phyloP scores from a whole-genome alignment of 2,797 vertebrate genomes.

The Neoniphon sammara region DNA sequence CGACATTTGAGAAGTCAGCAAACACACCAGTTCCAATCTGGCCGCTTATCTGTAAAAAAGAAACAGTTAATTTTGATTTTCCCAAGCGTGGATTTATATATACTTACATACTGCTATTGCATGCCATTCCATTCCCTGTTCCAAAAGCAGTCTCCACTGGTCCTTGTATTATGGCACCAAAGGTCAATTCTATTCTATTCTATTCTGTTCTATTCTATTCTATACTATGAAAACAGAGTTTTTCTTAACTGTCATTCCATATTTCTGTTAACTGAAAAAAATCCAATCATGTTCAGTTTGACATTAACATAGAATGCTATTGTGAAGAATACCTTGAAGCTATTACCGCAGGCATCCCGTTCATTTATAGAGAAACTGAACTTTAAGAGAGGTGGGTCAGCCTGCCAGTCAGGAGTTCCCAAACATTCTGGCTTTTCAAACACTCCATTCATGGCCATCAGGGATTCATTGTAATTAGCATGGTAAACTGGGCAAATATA shows the following conservation, averaged over 20 bases:
- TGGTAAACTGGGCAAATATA: constrained; percentile 81
- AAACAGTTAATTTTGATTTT: not conserved
- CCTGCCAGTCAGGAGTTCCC: constrained; percentile 68
- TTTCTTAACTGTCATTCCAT: no score
- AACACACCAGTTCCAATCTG: constrained; percentile 67
- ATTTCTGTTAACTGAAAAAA: not conserved
- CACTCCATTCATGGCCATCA: constrained; percentile 80
- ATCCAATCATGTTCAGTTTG: not conserved
- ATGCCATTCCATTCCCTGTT: not conserved
- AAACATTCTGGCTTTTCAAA: constrained; percentile 51
- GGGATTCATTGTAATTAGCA: constrained; percentile 77
- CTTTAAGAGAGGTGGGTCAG: constrained; percentile 72
- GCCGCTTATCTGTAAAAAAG: constrained; percentile 62
- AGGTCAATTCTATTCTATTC: no score
- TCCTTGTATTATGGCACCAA: not conserved
- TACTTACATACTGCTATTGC: not conserved
- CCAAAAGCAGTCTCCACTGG: no score
- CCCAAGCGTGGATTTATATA: not conserved
- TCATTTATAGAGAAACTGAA: constrained; percentile 76
- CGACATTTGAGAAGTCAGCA: constrained; percentile 74
- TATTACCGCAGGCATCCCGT: constrained; percentile 63
- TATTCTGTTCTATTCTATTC: not conserved
- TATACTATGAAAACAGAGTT: not conserved
- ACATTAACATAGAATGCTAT: not conserved
- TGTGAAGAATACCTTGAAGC: constrained; percentile 63